These are phyloP conservation scores for Uloborus plumipes DNA, from an alignment of 2,888 invertebrate species.

Conservation along the genomic window DNA sequence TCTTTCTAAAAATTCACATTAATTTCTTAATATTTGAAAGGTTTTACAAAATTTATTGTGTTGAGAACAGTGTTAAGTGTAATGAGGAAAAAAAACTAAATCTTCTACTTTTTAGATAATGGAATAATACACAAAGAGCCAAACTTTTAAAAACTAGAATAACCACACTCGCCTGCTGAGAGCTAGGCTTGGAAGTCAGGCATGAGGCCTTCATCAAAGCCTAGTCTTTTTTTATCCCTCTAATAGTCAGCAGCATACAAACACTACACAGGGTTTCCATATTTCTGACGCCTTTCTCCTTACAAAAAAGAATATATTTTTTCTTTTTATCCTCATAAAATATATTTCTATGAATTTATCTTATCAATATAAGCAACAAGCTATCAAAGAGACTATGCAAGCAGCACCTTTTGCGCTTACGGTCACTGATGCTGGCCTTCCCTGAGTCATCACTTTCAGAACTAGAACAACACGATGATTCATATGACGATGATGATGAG, in stretches of 20 bases:
- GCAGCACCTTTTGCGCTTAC: conserved; percentile 75
- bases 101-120: neutral
- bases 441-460: conserved; percentile 78
- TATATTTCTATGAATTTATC: no score
- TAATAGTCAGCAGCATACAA: neutral
- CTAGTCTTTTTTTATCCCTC: neutral
- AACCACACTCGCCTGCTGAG: conserved; percentile 7
- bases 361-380: no score
- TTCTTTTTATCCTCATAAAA: no score
- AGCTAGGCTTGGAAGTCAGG: neutral
- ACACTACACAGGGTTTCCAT: neutral
- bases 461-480: conserved; percentile 73
- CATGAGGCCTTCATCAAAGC: conserved; percentile 4
- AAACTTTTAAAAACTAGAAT: neutral
- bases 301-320: neutral
- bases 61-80: no score
- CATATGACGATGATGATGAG: conserved; percentile 82
- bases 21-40: no score
- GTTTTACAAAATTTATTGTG: no score
- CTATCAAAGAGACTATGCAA: neutral
- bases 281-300: conserved; percentile 6
- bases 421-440: conserved; percentile 88
- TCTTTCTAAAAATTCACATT: no score
- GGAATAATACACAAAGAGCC: neutral
- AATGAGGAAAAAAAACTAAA: no score